Base-by-base conservation (phyloP, 2,888 invertebrate species). In the Lingula anatina region DNA sequence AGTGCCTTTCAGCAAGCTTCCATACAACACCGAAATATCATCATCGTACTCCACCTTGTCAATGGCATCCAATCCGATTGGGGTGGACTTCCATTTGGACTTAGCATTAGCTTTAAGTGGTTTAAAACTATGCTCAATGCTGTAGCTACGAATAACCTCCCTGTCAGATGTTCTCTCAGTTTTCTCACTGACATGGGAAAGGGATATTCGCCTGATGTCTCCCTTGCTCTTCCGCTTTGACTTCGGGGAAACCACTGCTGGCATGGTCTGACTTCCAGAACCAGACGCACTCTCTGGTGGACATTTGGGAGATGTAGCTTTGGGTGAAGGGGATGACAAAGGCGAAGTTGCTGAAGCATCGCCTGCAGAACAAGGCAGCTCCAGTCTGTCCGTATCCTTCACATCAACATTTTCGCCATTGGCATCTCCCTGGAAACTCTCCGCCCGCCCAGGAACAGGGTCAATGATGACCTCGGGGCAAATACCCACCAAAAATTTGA, bases 401-500 rank as follows among this genome's bases (percentile, higher is more conserved):
- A 18, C 18, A 7, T 39, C n/a, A 18, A 7, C 20, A 39, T 18
- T 39, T n/a, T 39, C 15, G 12, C 12, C 20, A 9, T 7, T 9
- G 39, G 12, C 20, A 39, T 18, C 18, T 9, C 7, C 20, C 12
- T 20, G 20, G 7, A n/a, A 9, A 39, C 12, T 39, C 12, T 43
- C 43, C 15, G 25, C 9, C 25, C 9, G 9, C n/a, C 7, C 7
- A 5, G 43, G n/a, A 31, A 21, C 9, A 27, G 36, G 36, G 24
- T 20, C 15, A 9, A 28, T 4, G 20, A 36, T 25, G 7, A 20
- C 12, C 5, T 25, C 27, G 3, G 27, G 18, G 53, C 66, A 62
- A 37, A 75, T 62, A 5, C 91, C 87, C 41, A 93, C 80, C 1
- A 96, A 81, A 77, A 95, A 91, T 5, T 89, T 88, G 20, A 95